Percentiles rank a stretch among this genome's conserved stretches.
phyloP scores from a whole-genome alignment of 2,888 invertebrate genomes.

The Ganaspis brasiliensis region DNA sequence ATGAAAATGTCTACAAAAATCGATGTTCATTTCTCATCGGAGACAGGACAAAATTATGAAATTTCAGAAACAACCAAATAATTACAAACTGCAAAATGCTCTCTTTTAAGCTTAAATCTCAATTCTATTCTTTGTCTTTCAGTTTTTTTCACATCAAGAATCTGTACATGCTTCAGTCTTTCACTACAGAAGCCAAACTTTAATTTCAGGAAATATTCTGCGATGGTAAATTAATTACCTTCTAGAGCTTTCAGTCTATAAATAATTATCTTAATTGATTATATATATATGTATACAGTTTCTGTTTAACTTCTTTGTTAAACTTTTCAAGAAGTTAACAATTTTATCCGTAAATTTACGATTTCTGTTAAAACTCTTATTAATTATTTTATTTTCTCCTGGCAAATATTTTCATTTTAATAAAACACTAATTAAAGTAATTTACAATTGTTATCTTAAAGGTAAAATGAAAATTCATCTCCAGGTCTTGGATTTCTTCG shows the following conservation, averaged over 20 bases:
- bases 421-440: neutral
- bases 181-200: neutral
- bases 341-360: too few species aligned
- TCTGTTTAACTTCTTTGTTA: slow-evolving; percentile 24
- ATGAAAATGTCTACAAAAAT: slow-evolving; percentile 5
- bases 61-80: neutral
- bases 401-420: neutral
- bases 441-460: neutral
- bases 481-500: neutral
- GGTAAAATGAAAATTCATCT: neutral
- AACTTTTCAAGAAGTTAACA: neutral
- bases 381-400: too few species aligned
- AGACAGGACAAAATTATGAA: neutral
- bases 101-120: slow-evolving; percentile 10
- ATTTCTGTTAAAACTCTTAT: neutral
- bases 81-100: neutral
- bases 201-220: neutral
- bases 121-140: slow-evolving; percentile 1
- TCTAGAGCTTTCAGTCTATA: neutral
- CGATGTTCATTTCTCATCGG: slow-evolving; percentile 3
- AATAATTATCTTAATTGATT: slow-evolving; percentile 7
- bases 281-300: too few species aligned
- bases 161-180: neutral
- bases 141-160: neutral
- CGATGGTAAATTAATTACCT: neutral